Evolutionary conservation across 2,797 vertebrate species (phyloP).

Genomic region (Smutsia temminckii): DNA sequence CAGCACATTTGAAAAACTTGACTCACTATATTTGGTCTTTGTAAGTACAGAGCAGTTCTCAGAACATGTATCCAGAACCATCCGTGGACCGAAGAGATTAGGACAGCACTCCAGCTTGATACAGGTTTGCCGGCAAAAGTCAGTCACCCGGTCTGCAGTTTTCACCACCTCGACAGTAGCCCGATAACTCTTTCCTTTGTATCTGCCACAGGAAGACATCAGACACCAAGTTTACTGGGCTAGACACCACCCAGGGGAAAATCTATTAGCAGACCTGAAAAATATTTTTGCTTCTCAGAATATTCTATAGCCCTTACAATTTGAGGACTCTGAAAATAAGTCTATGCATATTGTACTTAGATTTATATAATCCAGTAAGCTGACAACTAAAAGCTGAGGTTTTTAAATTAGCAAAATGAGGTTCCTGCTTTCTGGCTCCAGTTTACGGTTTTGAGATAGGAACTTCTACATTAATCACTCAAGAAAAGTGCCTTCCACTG

Average conservation of each 20-base stretch:
- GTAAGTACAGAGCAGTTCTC: conserved; percentile 99
- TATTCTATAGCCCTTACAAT: not conserved
- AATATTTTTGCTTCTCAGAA: conserved; percentile 37
- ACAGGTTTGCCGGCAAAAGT: conserved; percentile 98
- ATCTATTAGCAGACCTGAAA: not conserved
- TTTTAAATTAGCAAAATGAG: conserved; percentile 53
- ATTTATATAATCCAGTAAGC: conserved; percentile 49
- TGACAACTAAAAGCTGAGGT: conserved; percentile 28
- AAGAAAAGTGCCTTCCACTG: not conserved
- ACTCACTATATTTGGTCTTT: conserved; percentile 99
- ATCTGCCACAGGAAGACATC: conserved; percentile 85
- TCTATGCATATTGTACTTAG: not conserved
- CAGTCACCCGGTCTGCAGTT: conserved; percentile 95
- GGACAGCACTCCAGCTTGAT: conserved; percentile 98
- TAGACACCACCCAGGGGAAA: conserved; percentile 54
- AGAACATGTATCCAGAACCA: conserved; percentile 97
- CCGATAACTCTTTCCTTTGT: conserved; percentile 98
- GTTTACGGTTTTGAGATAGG: conserved; percentile 38
- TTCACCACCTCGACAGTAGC: conserved; percentile 98
- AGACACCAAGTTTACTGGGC: conserved; percentile 10
- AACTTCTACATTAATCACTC: conserved; percentile 7
- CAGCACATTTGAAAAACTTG: conserved; percentile 55
- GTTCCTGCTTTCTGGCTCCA: not conserved
- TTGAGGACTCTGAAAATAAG: conserved; percentile 30
- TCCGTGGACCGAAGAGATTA: conserved; percentile 96